These are phyloP conservation scores for Spodoptera frugiperda DNA, from an alignment of 1,140 invertebrate genomes.

Conservation along the genomic window DNA sequence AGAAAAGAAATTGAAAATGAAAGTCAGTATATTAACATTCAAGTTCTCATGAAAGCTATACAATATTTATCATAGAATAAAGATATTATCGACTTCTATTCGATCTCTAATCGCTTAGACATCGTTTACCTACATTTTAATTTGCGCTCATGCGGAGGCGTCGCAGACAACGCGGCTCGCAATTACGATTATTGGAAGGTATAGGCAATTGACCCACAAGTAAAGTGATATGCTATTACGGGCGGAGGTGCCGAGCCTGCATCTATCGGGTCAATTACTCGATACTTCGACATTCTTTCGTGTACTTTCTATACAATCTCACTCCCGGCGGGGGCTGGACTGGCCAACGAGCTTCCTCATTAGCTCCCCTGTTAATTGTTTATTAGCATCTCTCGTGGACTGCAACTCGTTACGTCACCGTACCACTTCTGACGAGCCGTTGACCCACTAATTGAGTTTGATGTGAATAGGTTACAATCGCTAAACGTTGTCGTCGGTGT, in stretches of 20 bases:
- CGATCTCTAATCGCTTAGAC: conserved; percentile 29
- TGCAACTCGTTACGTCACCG: conserved; percentile 66
- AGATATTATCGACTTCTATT: conserved; percentile 4
- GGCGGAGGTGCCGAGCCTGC: conserved; percentile 61
- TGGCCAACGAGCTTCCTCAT: conserved; percentile 56
- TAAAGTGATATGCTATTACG: conserved; percentile 65
- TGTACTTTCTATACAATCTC: conserved; percentile 73
- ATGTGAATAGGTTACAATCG: conserved; percentile 74
- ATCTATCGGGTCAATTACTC: conserved; percentile 74
- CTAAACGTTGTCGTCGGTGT: conserved; percentile 58
- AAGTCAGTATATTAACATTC: too few species aligned
- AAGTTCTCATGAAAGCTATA: neutral
- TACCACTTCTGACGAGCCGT: conserved; percentile 59
- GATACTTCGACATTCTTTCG: conserved; percentile 67
- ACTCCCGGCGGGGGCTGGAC: conserved; percentile 4
- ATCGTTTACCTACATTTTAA: conserved; percentile 43
- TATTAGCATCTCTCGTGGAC: conserved; percentile 52
- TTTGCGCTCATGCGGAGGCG: conserved; percentile 41
- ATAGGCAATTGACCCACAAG: conserved; percentile 75
- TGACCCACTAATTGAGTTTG: conserved; percentile 69
- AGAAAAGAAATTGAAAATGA: too few species aligned
- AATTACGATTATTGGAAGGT: conserved; percentile 64
- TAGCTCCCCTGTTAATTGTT: conserved; percentile 58
- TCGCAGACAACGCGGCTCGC: conserved; percentile 55
- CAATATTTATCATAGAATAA: neutral